phyloP scores from a whole-genome alignment of 2,113 vertebrate genomes.

The Eurypyga helias region DNA sequence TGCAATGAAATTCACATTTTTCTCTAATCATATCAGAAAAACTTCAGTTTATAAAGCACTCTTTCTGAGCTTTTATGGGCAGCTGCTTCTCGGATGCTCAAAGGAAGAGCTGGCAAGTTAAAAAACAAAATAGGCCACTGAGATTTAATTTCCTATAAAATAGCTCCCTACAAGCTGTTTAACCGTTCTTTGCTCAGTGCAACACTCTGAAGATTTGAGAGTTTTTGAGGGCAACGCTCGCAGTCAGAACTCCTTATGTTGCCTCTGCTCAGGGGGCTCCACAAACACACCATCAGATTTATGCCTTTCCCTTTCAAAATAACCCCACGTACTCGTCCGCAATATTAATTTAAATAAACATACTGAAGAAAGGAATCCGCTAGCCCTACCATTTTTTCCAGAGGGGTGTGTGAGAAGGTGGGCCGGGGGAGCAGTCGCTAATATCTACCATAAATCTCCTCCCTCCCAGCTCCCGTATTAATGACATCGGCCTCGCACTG shows the following conservation, averaged over 20 bases:
- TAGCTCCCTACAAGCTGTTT: neutral
- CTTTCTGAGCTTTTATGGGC: neutral
- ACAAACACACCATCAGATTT: conserved; percentile 1
- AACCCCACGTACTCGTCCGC: neutral
- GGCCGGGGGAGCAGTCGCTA: neutral
- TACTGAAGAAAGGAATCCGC: neutral
- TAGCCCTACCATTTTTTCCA: neutral
- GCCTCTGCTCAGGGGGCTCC: neutral
- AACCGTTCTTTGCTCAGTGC: neutral
- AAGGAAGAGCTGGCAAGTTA: neutral
- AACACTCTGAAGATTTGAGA: neutral
- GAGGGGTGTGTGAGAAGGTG: rapidly evolving
- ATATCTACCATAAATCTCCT: neutral
- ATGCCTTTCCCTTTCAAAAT: conserved; percentile 29
- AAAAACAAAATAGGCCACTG: neutral
- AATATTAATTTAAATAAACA: conserved; percentile 11
- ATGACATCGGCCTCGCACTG: neutral
- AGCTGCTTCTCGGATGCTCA: neutral
- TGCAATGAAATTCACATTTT: neutral
- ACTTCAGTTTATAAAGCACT: neutral
- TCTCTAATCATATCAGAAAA: neutral
- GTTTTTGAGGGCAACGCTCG: neutral
- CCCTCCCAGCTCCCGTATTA: neutral
- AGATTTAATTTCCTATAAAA: conserved; percentile 31
- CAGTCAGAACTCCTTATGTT: neutral